Evolutionary conservation across 2,888 invertebrate species (phyloP), one percentile per base, ranked within the genome.

Genomic region (Aspidiotus destructor): DNA sequence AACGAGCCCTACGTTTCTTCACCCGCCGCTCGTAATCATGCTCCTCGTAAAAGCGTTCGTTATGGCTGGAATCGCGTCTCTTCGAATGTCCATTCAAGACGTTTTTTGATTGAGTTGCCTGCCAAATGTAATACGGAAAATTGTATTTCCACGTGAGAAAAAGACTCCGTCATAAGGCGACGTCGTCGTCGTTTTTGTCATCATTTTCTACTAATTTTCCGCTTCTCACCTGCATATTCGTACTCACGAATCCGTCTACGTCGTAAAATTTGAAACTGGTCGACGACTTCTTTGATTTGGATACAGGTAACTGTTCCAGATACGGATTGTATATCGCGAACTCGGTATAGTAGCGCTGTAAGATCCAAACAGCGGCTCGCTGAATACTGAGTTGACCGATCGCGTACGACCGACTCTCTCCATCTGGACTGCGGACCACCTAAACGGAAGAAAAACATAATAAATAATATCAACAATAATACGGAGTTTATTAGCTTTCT

Each of bases 301-400:
- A 88, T 73, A 90, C 87, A 0, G 94, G 93, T 74, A 93, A 84
- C 72, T 92, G 85, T 77, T 96, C 95, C 75, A 96, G 81, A 77
- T 96, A 96, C 0, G 96, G 96, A 80, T 99, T 99, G 77, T 94
- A 99, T 73, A 95, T 90, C 0, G 93, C 87, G 78, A 99, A 99
- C 76, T 95, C 94, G 0, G 92, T 89, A 76, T 97, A 96, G 79
- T 99, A 99, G 74, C 87, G 88, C 78, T 97, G 93, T 54, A 75
- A 79, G 7, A 95, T 87, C 88, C 92, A 92, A 9, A 95, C 90
- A 0, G 98, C 96, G 0, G 97, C 93, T 74, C 96, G 81, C 77
- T 98, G 98, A 74, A 98, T 92, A 74, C 94, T 95, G 71, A 97
- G 80, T 77, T 90, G 89, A 0, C 92, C 92, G 13, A 95, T 85